These are phyloP conservation scores for Aleiodes sp. DNA, from an alignment of 1,140 invertebrate genomes.

Conservation along the genomic window DNA sequence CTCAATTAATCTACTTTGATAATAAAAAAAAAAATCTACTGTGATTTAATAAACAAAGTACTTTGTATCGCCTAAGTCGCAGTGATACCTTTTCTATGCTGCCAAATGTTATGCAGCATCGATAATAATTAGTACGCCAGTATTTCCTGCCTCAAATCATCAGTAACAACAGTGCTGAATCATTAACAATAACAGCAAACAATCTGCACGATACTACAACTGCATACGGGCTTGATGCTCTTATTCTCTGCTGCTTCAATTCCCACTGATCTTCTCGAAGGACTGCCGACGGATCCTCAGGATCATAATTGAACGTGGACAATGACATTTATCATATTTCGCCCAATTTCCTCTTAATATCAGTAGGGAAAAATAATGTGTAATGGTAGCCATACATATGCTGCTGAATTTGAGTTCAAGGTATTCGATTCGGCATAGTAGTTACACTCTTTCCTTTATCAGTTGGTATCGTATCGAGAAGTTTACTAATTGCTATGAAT, in stretches of 20 bases:
- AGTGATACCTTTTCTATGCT: slow-evolving; percentile 88
- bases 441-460: slow-evolving; percentile 92
- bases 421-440: slow-evolving; percentile 92
- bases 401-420: slow-evolving; percentile 96
- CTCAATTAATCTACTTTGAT: slow-evolving; percentile 94
- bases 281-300: slow-evolving; percentile 98
- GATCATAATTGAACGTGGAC: slow-evolving; percentile 88
- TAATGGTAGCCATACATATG: slow-evolving; percentile 96
- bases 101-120: slow-evolving; percentile 93
- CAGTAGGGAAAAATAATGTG: slow-evolving; percentile 85
- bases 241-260: slow-evolving; percentile 85
- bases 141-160: slow-evolving; percentile 96
- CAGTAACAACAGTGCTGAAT: too few relatives aligned
- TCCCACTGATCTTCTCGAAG: slow-evolving; percentile 90
- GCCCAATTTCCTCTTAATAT: slow-evolving; percentile 88
- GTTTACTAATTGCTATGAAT: slow-evolving; percentile 91
- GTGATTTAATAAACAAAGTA: slow-evolving; percentile 89
- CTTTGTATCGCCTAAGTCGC: slow-evolving; percentile 91
- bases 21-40: too few relatives aligned
- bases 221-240: slow-evolving; percentile 94
- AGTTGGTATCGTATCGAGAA: slow-evolving; percentile 88
- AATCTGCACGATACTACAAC: slow-evolving; percentile 90
- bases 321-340: slow-evolving; percentile 83
- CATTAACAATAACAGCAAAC: slow-evolving; percentile 96
- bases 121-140: slow-evolving; percentile 94